These are phyloP conservation scores for Leuctra nigra DNA, from an alignment of 2,888 invertebrate species.

Conservation along the genomic window DNA sequence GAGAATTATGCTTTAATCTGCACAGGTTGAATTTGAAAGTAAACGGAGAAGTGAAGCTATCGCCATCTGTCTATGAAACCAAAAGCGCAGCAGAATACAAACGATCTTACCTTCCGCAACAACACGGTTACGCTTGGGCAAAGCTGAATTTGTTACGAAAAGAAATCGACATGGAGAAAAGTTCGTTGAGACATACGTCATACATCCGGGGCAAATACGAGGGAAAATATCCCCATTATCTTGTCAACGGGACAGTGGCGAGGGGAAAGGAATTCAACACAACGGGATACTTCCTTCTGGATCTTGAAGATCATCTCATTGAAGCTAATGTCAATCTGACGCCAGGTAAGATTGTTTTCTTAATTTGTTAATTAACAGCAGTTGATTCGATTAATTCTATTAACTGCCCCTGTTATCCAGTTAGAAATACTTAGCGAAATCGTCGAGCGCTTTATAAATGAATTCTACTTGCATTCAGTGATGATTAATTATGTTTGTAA, in stretches of 20 bases:
- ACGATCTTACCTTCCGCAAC: slow-evolving; percentile 48
- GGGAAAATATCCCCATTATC: slow-evolving; percentile 46
- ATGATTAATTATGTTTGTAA: no score
- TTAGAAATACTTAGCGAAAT: no score
- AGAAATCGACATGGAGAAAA: slow-evolving; percentile 56
- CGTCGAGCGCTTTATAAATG: no score
- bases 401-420: no score
- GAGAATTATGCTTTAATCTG: no score
- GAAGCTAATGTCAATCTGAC: slow-evolving; percentile 64
- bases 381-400: background rate
- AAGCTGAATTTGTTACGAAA: slow-evolving; percentile 50
- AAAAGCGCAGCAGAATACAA: slow-evolving; percentile 48
- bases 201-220: slow-evolving; percentile 48
- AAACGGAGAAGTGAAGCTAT: slow-evolving; percentile 22
- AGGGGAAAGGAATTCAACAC: slow-evolving; percentile 52
- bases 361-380: background rate
- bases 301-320: slow-evolving; percentile 50
- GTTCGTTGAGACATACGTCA: slow-evolving; percentile 51
- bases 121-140: slow-evolving; percentile 47
- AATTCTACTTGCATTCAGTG: no score
- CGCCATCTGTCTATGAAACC: slow-evolving; percentile 37
- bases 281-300: slow-evolving; percentile 52
- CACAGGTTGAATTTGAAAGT: slow-evolving; percentile 28
- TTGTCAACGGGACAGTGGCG: slow-evolving; percentile 50
- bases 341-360: slow-evolving; percentile 45